Conservation (phyloP, 30 jellyfish, hydroid and myxozoan genomes). For the Nemopilema nomurai region DNA sequence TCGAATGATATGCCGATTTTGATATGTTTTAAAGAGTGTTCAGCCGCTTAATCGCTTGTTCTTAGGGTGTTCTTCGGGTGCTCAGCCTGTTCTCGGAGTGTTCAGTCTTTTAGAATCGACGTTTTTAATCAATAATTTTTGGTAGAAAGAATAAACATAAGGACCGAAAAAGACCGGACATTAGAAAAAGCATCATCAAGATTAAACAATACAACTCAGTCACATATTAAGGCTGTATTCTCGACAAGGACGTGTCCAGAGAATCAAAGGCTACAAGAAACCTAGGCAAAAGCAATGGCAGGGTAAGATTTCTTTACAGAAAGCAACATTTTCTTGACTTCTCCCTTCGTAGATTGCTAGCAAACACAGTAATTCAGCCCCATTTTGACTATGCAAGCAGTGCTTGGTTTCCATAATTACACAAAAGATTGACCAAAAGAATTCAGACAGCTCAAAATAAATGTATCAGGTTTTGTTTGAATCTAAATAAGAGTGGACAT, state of each 20-base stretch:
- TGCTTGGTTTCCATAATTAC: slow-evolving; percentile 33
- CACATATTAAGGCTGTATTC: slow-evolving; percentile 35
- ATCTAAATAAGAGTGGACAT: background rate
- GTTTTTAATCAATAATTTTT: background rate
- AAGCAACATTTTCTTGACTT: slow-evolving; percentile 40
- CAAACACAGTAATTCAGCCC: slow-evolving; percentile 36
- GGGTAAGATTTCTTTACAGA: slow-evolving; percentile 37
- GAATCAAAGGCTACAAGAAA: slow-evolving; percentile 37
- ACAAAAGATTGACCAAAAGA: slow-evolving; percentile 25
- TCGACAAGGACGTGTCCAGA: slow-evolving; percentile 26
- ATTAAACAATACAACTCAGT: slow-evolving; percentile 43
- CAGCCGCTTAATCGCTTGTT: too few species aligned
- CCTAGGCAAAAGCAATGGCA: slow-evolving; percentile 33
- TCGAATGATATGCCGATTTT: too few species aligned
- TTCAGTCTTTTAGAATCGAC: background rate
- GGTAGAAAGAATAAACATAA: background rate
- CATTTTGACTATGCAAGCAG: slow-evolving; percentile 46
- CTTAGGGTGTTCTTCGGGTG: background rate
- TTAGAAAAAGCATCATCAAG: slow-evolving; percentile 20
- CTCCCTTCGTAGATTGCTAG: slow-evolving; percentile 47
- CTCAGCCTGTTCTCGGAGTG: background rate
- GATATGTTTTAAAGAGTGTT: too few species aligned
- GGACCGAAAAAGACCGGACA: background rate
- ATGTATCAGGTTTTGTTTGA: background rate
- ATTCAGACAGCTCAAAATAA: slow-evolving; percentile 2